Conservation (phyloP, 2,888 invertebrate genomes). For the Trachelus stipa region DNA sequence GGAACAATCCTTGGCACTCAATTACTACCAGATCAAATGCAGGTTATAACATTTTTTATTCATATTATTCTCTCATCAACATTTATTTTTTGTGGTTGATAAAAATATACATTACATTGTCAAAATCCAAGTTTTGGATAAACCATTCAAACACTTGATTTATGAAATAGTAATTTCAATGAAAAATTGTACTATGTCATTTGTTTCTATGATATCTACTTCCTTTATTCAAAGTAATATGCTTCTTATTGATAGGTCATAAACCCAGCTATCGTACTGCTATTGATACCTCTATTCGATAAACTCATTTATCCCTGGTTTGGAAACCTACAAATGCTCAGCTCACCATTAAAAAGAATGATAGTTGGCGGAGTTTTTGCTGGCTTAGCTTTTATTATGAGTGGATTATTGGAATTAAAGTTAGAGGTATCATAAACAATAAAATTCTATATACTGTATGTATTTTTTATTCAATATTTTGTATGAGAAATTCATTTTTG, state of each 20-base stretch:
- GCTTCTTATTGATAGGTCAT: conserved; percentile 68
- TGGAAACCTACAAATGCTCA: conserved; percentile 63
- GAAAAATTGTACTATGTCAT: background rate
- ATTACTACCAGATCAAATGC: conserved; percentile 82
- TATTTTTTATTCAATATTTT: background rate
- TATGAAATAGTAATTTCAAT: background rate
- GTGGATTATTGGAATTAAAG: conserved; percentile 70
- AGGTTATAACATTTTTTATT: conserved; percentile 53
- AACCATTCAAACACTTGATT: background rate
- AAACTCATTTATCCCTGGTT: conserved; percentile 70
- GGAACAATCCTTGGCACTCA: conserved; percentile 66
- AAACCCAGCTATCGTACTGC: conserved; percentile 79
- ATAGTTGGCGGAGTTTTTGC: conserved; percentile 79
- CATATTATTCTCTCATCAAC: background rate
- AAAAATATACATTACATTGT: background rate
- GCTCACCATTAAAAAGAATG: conserved; percentile 80
- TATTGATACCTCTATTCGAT: conserved; percentile 77
- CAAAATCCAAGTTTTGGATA: background rate
- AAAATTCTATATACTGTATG: background rate
- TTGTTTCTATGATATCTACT: background rate
- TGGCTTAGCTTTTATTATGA: conserved; percentile 74
- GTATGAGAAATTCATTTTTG: background rate
- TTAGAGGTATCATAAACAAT: conserved; percentile 69
- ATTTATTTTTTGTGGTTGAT: background rate
- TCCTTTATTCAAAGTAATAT: background rate